phyloP scores from a whole-genome alignment of 2,888 invertebrate genomes.

The Mythimna impura region DNA sequence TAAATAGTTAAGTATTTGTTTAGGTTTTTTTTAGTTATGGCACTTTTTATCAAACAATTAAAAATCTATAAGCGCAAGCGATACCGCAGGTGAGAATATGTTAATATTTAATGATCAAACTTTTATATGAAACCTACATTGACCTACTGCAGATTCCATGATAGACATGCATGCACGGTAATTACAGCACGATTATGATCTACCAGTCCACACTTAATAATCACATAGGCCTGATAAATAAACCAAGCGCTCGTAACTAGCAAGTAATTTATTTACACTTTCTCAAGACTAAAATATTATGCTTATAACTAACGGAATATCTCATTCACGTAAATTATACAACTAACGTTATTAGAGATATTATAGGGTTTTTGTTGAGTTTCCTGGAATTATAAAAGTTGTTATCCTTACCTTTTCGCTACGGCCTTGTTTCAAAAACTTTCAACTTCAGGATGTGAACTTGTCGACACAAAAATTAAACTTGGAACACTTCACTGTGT shows the following conservation, averaged over 20 bases:
- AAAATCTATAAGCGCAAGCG: neutral
- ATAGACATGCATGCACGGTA: conserved; percentile 19
- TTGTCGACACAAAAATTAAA: conserved; percentile 73
- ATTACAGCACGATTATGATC: conserved; percentile 27
- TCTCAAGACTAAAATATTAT: conserved; percentile 44
- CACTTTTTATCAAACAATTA: neutral
- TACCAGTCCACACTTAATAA: conserved; percentile 19
- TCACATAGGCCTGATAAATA: conserved; percentile 23
- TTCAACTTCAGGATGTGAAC: conserved; percentile 72
- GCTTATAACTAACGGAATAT: conserved; percentile 35
- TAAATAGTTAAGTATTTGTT: neutral
- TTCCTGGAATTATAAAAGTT: conserved; percentile 55
- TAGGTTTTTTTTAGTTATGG: too few relatives aligned
- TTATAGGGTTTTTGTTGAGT: neutral
- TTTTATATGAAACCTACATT: conserved; percentile 25
- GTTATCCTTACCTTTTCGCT: conserved; percentile 75
- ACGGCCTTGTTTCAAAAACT: conserved; percentile 79
- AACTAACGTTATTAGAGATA: neutral
- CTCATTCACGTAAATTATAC: conserved; percentile 11
- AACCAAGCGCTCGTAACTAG: conserved; percentile 21
- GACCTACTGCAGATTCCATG: conserved; percentile 38
- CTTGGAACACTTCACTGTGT: conserved; percentile 45
- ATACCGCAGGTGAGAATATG: neutral
- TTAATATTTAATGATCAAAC: conserved; percentile 11
- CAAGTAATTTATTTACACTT: conserved; percentile 46